Base-by-base conservation (phyloP, 2,888 invertebrate species). In the Amblyjoppa proteus region DNA sequence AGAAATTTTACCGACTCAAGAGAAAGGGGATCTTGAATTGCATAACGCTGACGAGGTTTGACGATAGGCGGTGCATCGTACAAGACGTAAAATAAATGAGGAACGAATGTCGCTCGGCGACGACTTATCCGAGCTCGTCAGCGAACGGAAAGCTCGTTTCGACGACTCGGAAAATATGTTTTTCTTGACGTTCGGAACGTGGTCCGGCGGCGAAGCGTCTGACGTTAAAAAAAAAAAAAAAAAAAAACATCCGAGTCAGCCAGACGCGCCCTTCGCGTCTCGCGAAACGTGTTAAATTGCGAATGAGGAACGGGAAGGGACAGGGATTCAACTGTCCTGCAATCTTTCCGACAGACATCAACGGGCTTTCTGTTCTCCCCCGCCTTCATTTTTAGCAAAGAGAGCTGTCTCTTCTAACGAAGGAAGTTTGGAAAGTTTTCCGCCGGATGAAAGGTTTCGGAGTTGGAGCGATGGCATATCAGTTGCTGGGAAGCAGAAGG, bases 231-330 rank as follows among this genome's bases (percentile, higher is more conserved):
- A 51, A 49, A 70, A 79, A 25, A 53, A 25, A 58, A 51, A 49
- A 70, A 79, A 25, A 1, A 6, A 20, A 20, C 34, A 78, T 70
- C 70, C 28, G 83, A 80, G 53, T 80, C 83, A 84, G 79, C 83
- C 31, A 45, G 45, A 45, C 31, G 20, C 20, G 11, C 75, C 51
- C 66, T 68, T 80, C 58, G 61, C 45, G 16, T 66, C 53, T 76
- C 71, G 76, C 45, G 56, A 76, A 84, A 84, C 84, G 84, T 84
- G 84, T 76, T 81, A 81, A 84, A 84, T 81, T 81, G 84, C 76
- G 64, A 81, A 84, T 73, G 84, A 81, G 80, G 28, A 64, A 76
- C 71, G 64, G 71, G 51, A 53, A 76, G 49, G 49, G 69, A 70
- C 61, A 70, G 61, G 75, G 58, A 49, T 38, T 74, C 56, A 38